Percentiles rank a stretch among this genome's conserved stretches.
phyloP scores from a whole-genome alignment of 37 sponge, comb jelly and placozoan genomes.

The Beroe ovata region DNA sequence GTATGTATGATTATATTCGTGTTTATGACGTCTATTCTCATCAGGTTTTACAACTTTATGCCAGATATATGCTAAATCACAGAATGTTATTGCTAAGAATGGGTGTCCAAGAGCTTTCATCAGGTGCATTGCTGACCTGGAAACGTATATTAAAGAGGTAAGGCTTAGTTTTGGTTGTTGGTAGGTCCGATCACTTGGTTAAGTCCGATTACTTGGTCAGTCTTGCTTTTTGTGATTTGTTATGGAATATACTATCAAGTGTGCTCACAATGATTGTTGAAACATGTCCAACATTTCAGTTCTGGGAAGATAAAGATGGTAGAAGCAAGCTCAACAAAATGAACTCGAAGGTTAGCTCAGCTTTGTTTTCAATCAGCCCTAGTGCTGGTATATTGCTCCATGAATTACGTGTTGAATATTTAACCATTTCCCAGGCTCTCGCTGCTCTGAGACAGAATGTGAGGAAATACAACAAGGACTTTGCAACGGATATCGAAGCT shows the following conservation, averaged over 20 bases:
- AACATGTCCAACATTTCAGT: no score
- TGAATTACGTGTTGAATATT: not conserved
- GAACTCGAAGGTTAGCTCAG: slow-evolving; percentile 76
- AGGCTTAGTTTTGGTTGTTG: not conserved
- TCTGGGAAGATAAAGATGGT: slow-evolving; percentile 71
- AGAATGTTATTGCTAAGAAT: slow-evolving; percentile 79
- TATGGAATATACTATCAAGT: not conserved
- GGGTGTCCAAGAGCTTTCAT: slow-evolving; percentile 63
- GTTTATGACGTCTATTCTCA: no score
- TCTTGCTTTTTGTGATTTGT: no score
- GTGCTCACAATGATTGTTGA: not conserved
- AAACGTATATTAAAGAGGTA: slow-evolving; percentile 87
- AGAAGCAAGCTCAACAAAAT: slow-evolving; percentile 85
- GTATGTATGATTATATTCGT: no score
- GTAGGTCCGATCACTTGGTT: no score
- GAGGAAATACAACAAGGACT: slow-evolving; percentile 93
- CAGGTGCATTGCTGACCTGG: slow-evolving; percentile 78
- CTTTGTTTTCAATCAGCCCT: no score
- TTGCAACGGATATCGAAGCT: slow-evolving; percentile 73
- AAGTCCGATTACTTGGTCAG: no score
- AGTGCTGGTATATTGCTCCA: not conserved
- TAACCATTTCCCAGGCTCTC: slow-evolving; percentile 78
- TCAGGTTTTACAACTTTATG: slow-evolving; percentile 81
- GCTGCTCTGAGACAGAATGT: slow-evolving; percentile 81
- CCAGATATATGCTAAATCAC: slow-evolving; percentile 78